Evolutionary conservation across 2,797 vertebrate genomes (phyloP), one percentile per base, ranked within the genome.

Genomic region (Enteromius fasciolatus): DNA sequence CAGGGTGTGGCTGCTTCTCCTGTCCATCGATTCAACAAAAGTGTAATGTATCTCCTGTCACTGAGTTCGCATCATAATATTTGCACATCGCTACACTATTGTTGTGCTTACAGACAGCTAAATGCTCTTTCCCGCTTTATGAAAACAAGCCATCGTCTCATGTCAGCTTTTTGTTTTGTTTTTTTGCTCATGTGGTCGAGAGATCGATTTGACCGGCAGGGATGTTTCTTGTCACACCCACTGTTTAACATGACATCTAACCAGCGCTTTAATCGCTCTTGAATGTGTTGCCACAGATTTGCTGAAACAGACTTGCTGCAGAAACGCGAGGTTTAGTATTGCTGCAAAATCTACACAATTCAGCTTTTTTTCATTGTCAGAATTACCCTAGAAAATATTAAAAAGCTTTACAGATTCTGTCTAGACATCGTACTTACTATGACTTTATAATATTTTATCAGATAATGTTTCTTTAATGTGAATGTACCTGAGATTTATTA

Each of bases 1-100:
- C 63, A 68, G 81, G 73, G 77, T 81, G 85, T 50, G 84, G 80
- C 50, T 20, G 57, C 46, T 75, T 75, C 23, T 11, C 59, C 39
- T 57, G 72, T 75, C 14, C 31, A 84, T 84, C 25, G 64, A 84
- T 81, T 81, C 15, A 63, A 72, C 83, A 84, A 72, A 76, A 81
- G 78, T 64, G 78, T 70, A 81, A 84, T 44, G 73, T 77, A 81
- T 84, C 78, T 50, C 44, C 66, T 84, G 79, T 69, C 83, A 76
- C 41, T 23, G 20, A 76, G 66, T 75, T 76, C n/a, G 66, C 83
- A 64, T 84, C 72, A 3, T 28, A 76, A 81, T 84, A 76, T 84
- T 81, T 84, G 73, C 72, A 81, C 83, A 79, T 57, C 31, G n/a
- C 76, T 74, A 52, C 67, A 70, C 41, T 31, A 67, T 33, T 68